These are phyloP conservation scores for Pharmacophagus antenor DNA, from an alignment of 2,888 invertebrate genomes.

Conservation along the genomic window DNA sequence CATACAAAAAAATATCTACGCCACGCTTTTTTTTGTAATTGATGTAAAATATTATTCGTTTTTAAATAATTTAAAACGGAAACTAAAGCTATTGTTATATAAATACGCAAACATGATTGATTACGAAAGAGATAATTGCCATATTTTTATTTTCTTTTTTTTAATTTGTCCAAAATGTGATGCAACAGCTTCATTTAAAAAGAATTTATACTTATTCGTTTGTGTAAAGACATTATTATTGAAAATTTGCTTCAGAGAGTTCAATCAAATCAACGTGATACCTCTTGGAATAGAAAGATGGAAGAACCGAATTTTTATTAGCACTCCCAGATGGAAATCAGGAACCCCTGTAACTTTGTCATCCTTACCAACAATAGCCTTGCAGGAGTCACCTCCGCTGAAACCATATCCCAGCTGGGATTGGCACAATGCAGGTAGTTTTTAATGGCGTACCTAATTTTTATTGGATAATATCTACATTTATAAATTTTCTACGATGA, in stretches of 20 bases:
- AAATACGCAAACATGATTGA: no score
- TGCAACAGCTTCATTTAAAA: no score
- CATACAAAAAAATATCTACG: no score
- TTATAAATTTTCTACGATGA: no score
- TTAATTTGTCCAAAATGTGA: no score
- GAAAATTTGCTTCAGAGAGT: slow-evolving; percentile 65
- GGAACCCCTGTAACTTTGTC: slow-evolving; percentile 88
- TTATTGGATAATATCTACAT: not conserved
- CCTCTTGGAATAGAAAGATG: slow-evolving; percentile 88
- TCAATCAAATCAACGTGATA: slow-evolving; percentile 86
- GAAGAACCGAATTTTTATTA: slow-evolving; percentile 85
- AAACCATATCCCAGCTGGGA: slow-evolving; percentile 89
- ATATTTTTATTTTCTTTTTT: no score
- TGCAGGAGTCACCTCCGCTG: slow-evolving; percentile 81
- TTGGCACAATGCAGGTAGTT: slow-evolving; percentile 81
- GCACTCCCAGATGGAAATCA: slow-evolving; percentile 88
- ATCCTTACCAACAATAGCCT: slow-evolving; percentile 80
- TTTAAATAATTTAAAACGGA: no score
- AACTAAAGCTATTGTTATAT: no score
- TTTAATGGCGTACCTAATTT: not conserved
- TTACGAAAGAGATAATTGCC: no score
- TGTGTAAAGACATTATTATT: not conserved
- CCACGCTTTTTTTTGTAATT: no score
- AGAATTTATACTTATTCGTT: not conserved
- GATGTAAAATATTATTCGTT: no score